phyloP scores from a whole-genome alignment of 2,888 invertebrate genomes.

The Melanostoma mellinum region DNA sequence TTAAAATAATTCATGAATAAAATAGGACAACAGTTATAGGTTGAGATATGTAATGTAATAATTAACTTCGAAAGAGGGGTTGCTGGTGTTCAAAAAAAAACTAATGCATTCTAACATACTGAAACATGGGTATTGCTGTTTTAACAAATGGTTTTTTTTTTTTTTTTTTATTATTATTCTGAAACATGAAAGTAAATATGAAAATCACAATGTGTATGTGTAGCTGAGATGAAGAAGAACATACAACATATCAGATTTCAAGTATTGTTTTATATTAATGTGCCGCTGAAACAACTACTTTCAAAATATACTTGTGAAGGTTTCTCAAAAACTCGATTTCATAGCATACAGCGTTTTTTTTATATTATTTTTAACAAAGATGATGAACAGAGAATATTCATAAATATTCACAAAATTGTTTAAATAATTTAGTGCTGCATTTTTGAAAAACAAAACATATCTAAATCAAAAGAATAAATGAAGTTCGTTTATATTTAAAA shows the following conservation, averaged over 20 bases:
- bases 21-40: slow-evolving; percentile 60
- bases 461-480: slow-evolving; percentile 16
- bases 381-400: slow-evolving; percentile 23
- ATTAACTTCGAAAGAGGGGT: slow-evolving; percentile 68
- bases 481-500: slow-evolving; percentile 12
- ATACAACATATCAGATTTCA: slow-evolving; percentile 9
- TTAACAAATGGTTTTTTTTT: slow-evolving; percentile 17
- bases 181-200: slow-evolving; percentile 42
- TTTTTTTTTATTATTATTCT: slow-evolving; percentile 8
- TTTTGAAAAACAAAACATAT: slow-evolving; percentile 28
- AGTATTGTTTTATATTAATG: slow-evolving; percentile 6
- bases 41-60: slow-evolving; percentile 24
- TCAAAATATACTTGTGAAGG: slow-evolving; percentile 4
- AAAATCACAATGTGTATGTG: slow-evolving; percentile 39
- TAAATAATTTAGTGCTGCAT: slow-evolving; percentile 52
- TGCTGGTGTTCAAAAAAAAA: slow-evolving; percentile 68
- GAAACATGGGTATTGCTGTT: slow-evolving; percentile 47
- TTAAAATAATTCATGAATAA: slow-evolving; percentile 51
- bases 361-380: slow-evolving; percentile 8
- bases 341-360: slow-evolving; percentile 49
- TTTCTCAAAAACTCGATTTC: slow-evolving; percentile 2
- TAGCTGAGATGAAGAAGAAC: slow-evolving; percentile 31
- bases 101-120: slow-evolving; percentile 68
- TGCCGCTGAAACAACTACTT: slow-evolving; percentile 61
- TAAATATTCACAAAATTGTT: slow-evolving; percentile 23